Percentiles rank a stretch among this genome's conserved stretches.
Evolutionary conservation across 2,113 vertebrate genomes (phyloP).

Genomic region (Bagarius yarrelli): DNA sequence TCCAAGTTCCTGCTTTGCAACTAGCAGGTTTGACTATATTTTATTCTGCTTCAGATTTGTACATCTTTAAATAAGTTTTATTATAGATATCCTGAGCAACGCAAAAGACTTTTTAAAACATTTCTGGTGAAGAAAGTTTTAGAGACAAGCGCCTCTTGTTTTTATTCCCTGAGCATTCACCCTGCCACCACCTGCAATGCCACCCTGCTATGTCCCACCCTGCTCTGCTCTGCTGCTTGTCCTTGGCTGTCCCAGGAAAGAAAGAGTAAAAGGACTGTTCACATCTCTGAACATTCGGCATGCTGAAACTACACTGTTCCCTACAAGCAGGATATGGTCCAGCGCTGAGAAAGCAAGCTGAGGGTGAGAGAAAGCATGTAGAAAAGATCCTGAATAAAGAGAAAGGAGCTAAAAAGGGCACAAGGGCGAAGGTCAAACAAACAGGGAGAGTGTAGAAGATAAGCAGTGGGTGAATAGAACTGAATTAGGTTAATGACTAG

Average conservation of each 20-base stretch:
- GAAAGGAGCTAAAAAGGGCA: background rate
- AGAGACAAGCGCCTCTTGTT: background rate
- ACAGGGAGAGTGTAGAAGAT: background rate
- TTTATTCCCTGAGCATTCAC: background rate
- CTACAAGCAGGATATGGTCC: constrained; percentile 30
- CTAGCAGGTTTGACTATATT: background rate
- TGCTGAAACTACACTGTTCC: constrained; percentile 50
- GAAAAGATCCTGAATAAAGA: background rate
- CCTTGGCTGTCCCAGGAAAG: constrained; percentile 12
- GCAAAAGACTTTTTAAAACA: too few relatives aligned
- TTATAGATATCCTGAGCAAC: too few relatives aligned
- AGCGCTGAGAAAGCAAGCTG: constrained; percentile 1
- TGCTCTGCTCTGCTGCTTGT: background rate
- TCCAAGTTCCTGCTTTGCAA: background rate
- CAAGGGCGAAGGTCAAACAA: background rate
- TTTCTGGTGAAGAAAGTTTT: background rate
- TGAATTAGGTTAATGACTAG: constrained; percentile 17
- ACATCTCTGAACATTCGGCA: constrained; percentile 37
- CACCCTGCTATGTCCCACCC: background rate
- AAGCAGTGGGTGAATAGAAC: background rate
- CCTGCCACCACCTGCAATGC: background rate
- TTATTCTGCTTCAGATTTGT: background rate
- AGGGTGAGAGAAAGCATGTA: background rate
- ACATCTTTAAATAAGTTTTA: background rate
- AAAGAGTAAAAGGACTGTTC: constrained; percentile 38